A percentile compares a stretch with the other conserved stretches of the same genome.
These are phyloP conservation scores for Chionis minor DNA, from an alignment of 2,113 vertebrate genomes.

Conservation along the genomic window DNA sequence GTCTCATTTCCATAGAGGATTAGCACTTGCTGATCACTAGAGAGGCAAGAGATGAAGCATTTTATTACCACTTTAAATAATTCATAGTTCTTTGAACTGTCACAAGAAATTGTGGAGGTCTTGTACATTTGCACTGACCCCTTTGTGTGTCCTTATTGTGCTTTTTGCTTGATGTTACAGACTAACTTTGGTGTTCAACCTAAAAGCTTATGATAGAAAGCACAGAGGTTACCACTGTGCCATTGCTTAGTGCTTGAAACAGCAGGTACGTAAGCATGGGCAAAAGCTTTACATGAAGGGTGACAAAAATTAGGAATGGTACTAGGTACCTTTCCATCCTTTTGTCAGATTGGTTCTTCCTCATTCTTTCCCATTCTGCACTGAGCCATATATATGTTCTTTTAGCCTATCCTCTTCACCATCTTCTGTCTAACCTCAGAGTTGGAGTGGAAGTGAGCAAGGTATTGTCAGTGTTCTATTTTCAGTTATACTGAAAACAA, in stretches of 20 bases:
- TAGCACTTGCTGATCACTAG: background rate
- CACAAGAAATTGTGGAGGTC: background rate
- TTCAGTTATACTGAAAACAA: background rate
- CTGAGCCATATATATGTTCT: accelerated
- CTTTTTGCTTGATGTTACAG: background rate
- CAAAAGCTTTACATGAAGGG: background rate
- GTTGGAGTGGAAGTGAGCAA: background rate
- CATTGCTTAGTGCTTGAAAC: background rate
- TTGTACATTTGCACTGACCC: background rate
- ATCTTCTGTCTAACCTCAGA: background rate
- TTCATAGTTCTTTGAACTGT: background rate
- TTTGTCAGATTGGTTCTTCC: background rate
- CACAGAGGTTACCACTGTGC: background rate
- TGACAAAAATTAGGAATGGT: background rate
- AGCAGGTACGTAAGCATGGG: background rate
- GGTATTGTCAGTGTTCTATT: background rate
- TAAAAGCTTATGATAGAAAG: background rate
- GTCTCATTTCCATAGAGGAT: background rate
- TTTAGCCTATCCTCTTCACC: background rate
- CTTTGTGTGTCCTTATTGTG: background rate
- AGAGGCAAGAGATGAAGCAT: background rate
- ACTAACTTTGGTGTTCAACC: background rate
- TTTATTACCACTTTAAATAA: constrained; percentile 36
- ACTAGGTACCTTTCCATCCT: background rate
- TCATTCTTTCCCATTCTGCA: background rate